Evolutionary conservation across 2,797 vertebrate species (phyloP).

Genomic region (Paramormyrops hopkinsi): DNA sequence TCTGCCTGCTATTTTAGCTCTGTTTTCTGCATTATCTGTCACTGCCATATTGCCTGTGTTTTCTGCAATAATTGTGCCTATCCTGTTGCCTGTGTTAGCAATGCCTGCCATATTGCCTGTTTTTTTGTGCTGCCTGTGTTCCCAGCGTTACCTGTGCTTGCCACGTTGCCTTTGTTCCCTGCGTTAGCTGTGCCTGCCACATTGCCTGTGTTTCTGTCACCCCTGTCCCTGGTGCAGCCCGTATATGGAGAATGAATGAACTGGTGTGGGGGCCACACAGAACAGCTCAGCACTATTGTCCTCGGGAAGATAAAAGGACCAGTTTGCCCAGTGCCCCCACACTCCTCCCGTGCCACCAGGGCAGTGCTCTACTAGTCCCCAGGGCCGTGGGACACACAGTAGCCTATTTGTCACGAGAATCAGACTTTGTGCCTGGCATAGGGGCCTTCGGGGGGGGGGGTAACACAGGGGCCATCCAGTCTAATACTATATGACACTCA

Average conservation of each 20-base stretch:
- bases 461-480: not conserved
- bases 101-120: not conserved
- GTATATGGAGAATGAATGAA: not conserved
- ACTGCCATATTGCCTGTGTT: too few species aligned
- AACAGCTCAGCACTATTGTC: constrained; percentile 20
- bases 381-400: constrained; percentile 13
- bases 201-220: not conserved
- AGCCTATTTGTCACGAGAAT: constrained; percentile 16
- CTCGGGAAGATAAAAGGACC: constrained; percentile 14
- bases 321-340: constrained; percentile 12
- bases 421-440: not conserved
- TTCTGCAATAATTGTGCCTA: not conserved
- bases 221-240: not conserved
- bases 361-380: constrained; percentile 4
- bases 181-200: not conserved
- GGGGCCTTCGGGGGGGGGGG: not conserved
- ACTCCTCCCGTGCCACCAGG: constrained; percentile 9
- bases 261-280: not conserved
- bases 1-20: not conserved
- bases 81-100: not conserved
- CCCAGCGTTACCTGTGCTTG: not conserved
- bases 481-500: not conserved
- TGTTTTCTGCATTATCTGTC: not conserved
- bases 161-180: not conserved
- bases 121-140: not conserved